These are phyloP conservation scores for Pyrochroa serraticornis DNA, from an alignment of 2,888 invertebrate genomes.

Conservation along the genomic window DNA sequence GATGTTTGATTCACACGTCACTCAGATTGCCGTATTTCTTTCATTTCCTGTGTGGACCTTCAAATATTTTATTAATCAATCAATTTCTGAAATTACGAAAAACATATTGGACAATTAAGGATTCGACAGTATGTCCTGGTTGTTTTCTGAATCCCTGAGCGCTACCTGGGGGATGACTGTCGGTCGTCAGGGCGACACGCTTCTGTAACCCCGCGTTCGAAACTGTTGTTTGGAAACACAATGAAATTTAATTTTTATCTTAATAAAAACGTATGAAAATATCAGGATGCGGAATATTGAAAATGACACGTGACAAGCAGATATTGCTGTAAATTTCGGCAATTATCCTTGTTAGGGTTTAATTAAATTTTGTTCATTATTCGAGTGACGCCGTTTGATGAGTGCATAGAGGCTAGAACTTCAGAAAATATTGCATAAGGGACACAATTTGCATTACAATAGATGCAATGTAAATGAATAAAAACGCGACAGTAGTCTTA, in stretches of 20 bases:
- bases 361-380: constrained; percentile 7
- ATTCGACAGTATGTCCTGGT: constrained; percentile 5
- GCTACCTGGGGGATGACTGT: constrained; percentile 21
- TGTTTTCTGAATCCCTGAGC: constrained; percentile 7
- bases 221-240: constrained; percentile 10
- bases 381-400: not conserved
- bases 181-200: constrained; percentile 25
- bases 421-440: constrained; percentile 1
- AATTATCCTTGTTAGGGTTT: not conserved
- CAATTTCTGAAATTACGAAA: constrained; percentile 1
- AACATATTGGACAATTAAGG: no score
- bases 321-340: not conserved
- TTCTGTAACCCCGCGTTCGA: not conserved
- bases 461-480: constrained; percentile 14
- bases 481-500: constrained; percentile 8
- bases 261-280: not conserved
- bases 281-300: not conserved
- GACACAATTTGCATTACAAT: constrained; percentile 18
- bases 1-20: constrained; percentile 12
- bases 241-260: constrained; percentile 18
- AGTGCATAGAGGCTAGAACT: not conserved
- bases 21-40: not conserved
- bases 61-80: constrained; percentile 1
- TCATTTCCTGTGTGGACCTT: not conserved
- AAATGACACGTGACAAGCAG: not conserved